Conservation (phyloP, 2,888 invertebrate species). For the Napeogenes inachia region DNA sequence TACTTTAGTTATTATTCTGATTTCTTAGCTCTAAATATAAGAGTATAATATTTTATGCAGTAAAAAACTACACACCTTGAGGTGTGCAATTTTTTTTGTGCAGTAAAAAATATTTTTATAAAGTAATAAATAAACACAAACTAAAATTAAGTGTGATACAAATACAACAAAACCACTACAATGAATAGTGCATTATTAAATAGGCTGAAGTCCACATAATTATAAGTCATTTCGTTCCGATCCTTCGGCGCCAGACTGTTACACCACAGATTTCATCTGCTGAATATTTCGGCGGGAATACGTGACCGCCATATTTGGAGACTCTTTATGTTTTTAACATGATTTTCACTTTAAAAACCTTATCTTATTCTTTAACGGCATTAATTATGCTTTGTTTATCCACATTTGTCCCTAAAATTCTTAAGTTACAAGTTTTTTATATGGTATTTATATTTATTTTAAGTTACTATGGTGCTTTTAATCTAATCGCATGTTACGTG, state of each 20-base stretch:
- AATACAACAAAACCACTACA: background rate
- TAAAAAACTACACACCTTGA: no score
- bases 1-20: no score
- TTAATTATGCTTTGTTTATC: conserved; percentile 56
- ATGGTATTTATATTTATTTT: background rate
- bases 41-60: no score
- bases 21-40: no score
- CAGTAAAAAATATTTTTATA: no score
- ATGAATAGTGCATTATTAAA: background rate
- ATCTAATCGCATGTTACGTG: conserved; percentile 4
- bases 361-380: conserved; percentile 43
- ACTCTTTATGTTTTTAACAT: conserved; percentile 47
- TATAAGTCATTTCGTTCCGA: conserved; percentile 19
- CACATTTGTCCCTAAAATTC: conserved; percentile 31
- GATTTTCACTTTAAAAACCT: conserved; percentile 52
- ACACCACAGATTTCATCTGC: conserved; percentile 67
- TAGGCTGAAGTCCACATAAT: background rate
- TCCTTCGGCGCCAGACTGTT: conserved; percentile 61
- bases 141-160: no score
- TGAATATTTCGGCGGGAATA: conserved; percentile 64
- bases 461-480: background rate
- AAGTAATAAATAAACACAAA: no score
- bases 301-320: conserved; percentile 63
- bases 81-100: no score
- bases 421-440: conserved; percentile 19